phyloP scores from a whole-genome alignment of 2,888 invertebrate species.

The Lochmaea crataegi region DNA sequence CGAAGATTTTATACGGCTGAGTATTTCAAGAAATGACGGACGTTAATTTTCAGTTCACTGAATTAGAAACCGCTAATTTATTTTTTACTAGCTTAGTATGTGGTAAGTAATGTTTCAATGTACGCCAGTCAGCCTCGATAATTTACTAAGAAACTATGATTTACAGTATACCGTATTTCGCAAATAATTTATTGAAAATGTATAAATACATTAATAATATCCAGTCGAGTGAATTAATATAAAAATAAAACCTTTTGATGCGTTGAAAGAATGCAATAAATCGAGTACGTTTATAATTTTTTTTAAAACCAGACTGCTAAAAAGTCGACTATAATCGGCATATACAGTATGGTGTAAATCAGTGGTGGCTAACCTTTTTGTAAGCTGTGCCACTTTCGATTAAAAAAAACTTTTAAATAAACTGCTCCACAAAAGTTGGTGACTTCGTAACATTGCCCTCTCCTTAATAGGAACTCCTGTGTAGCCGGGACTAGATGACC shows the following conservation, averaged over 20 bases:
- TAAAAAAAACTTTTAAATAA: no score
- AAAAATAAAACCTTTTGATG: neutral
- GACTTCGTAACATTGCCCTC: no score
- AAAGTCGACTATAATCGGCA: no score
- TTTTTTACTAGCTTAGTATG: conserved; percentile 29
- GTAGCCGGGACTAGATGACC: no score
- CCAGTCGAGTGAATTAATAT: neutral
- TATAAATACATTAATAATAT: neutral
- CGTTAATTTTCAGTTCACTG: conserved; percentile 41
- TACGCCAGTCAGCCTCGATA: conserved; percentile 8
- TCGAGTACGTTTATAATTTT: no score
- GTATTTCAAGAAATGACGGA: conserved; percentile 22
- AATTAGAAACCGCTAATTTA: conserved; percentile 43
- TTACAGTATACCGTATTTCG: conserved; percentile 14
- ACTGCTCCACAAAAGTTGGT: no score
- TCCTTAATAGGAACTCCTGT: no score
- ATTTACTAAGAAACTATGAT: conserved; percentile 21
- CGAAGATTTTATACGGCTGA: conserved; percentile 23
- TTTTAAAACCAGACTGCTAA: no score
- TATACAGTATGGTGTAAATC: no score
- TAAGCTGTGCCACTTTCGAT: no score
- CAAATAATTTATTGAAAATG: conserved; percentile 10
- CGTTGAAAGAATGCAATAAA: neutral
- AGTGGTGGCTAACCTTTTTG: no score
- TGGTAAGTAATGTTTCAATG: conserved; percentile 16